These are phyloP conservation scores for Schrankia costaestrigalis DNA, from an alignment of 2,888 invertebrate species.

Conservation along the genomic window DNA sequence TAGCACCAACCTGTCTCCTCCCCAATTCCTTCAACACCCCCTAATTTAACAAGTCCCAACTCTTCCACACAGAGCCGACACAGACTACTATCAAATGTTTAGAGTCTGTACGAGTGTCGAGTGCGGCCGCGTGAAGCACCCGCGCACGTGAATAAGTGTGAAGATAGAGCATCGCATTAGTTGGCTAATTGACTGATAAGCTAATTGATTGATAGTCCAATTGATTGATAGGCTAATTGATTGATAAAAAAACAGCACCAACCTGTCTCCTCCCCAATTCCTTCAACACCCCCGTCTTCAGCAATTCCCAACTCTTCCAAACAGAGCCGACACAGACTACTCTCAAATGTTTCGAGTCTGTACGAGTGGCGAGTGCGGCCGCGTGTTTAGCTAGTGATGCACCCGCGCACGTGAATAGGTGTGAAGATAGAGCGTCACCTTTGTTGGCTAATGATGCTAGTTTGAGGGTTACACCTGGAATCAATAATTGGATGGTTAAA, in stretches of 20 bases:
- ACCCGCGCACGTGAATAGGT: constrained; percentile 56
- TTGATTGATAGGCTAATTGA: constrained; percentile 63
- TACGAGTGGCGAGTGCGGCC: constrained; percentile 82
- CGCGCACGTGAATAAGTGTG: constrained; percentile 84
- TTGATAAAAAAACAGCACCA: neutral
- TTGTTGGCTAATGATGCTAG: constrained; percentile 84
- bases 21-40: constrained; percentile 83
- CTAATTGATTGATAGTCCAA: too few relatives aligned
- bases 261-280: constrained; percentile 70
- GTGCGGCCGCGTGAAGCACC: constrained; percentile 87
- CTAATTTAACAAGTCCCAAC: constrained; percentile 92
- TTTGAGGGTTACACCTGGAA: constrained; percentile 84
- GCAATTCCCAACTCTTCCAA: constrained; percentile 94
- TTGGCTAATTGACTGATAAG: too few relatives aligned
- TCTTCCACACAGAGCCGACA: constrained; percentile 97
- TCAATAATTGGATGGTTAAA: too few relatives aligned
- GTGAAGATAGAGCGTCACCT: constrained; percentile 85
- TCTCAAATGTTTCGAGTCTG: constrained; percentile 83
- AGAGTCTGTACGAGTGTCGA: constrained; percentile 83
- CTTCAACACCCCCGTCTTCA: constrained; percentile 85
- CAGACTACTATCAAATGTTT: constrained; percentile 88
- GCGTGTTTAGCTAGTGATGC: neutral
- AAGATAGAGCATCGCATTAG: too few relatives aligned
- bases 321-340: constrained; percentile 97
- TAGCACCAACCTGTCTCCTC: constrained; percentile 63